Evolutionary conservation across 2,797 vertebrate genomes (phyloP), one percentile per base, ranked within the genome.

Genomic region (Alauda arvensis): DNA sequence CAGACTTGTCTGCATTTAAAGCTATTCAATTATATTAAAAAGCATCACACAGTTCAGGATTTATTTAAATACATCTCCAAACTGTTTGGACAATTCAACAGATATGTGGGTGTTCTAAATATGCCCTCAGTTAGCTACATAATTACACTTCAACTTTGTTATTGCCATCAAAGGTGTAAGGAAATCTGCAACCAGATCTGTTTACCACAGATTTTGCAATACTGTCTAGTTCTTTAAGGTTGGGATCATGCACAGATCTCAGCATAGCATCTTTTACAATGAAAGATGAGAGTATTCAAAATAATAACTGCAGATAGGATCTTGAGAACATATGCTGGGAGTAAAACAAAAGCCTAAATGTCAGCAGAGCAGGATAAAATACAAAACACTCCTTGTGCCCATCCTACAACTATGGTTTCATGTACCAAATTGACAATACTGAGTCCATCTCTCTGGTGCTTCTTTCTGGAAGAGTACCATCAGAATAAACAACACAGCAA

Each of bases 1-100:
- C 24, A 85, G 68, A 72, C 53, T 55, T 69, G 59, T 61, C 81
- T 91, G 37, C 57, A 76, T 80, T 92, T 88, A 89, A 88, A 87
- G 43, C 49, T 82, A 75, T 39, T 85, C 66, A 43, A 25, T 45
- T 87, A n/a, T 62, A 82, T 68, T 82, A 72, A 49, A 61, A 85
- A 57, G 69, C 28, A 26, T 70, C 87, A 33, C 28, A 43, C 1
- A 19, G 28, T 57, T 71, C 37, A 71, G 21, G 25, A 37, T 62
- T 9, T 69, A 86, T 67, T 77, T 82, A 81, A 94, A 77, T 28
- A 59, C 17, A 51, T 37, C 37, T 63, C 56, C 33, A 53, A 63
- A 85, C 8, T 79, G 19, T 77, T 68, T 82, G 72, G 80, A 89
- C 66, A 66, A 40, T 49, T 89, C 61, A 70, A 65, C 25, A 85